phyloP scores from a whole-genome alignment of 2,888 invertebrate species.

The Diaperis boleti region DNA sequence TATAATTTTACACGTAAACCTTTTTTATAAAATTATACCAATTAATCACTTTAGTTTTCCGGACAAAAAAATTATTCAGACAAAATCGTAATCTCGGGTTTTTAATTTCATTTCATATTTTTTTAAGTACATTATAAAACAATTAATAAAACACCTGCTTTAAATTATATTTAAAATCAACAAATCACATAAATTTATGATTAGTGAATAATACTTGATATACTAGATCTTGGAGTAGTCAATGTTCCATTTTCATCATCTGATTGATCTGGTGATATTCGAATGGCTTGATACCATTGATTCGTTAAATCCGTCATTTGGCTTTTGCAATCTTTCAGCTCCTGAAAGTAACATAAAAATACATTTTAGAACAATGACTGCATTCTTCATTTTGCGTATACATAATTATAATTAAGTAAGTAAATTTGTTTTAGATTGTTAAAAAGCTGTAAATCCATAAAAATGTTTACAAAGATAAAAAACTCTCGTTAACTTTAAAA shows the following conservation, averaged over 20 bases:
- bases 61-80: too few relatives aligned
- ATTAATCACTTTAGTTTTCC: too few relatives aligned
- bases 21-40: too few relatives aligned
- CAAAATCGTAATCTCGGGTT: too few relatives aligned
- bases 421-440: too few relatives aligned
- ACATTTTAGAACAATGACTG: conserved; percentile 10
- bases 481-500: background rate
- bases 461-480: too few relatives aligned
- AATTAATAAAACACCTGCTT: background rate
- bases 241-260: conserved; percentile 75
- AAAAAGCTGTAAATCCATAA: too few relatives aligned
- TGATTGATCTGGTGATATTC: conserved; percentile 88
- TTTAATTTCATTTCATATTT: background rate
- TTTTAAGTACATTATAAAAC: background rate
- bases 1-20: too few relatives aligned
- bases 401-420: too few relatives aligned
- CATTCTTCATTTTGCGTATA: background rate
- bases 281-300: conserved; percentile 97
- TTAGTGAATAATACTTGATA: conserved; percentile 66
- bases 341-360: conserved; percentile 77
- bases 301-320: conserved; percentile 97
- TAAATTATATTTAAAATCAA: conserved; percentile 4
- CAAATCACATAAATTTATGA: conserved; percentile 25
- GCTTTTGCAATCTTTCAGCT: conserved; percentile 94
- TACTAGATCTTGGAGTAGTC: conserved; percentile 62